A percentile compares a stretch with the other conserved stretches of the same genome.
phyloP scores from a whole-genome alignment of 2,888 invertebrate species.

The Phasia obesa region DNA sequence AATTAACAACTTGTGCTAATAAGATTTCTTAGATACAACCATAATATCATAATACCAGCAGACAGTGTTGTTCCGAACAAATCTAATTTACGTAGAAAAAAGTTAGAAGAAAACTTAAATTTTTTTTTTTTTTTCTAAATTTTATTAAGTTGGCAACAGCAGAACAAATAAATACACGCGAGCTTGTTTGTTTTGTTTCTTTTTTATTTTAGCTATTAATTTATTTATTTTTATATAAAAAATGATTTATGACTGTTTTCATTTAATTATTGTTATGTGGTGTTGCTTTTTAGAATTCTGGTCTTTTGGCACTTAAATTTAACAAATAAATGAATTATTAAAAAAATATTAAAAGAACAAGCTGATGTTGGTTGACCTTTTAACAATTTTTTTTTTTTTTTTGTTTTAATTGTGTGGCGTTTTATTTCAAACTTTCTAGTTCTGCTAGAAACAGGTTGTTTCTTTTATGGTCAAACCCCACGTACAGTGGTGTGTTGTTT shows the following conservation, averaged over 20 bases:
- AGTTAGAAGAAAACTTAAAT: conserved; percentile 21
- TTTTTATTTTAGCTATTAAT: conserved; percentile 16
- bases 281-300: conserved; percentile 21
- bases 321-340: conserved; percentile 31
- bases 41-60: neutral
- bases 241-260: conserved; percentile 64
- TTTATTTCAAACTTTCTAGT: conserved; percentile 45
- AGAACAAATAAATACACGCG: conserved; percentile 20
- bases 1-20: conserved; percentile 65
- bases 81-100: neutral
- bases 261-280: conserved; percentile 57
- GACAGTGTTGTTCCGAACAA: conserved; percentile 2
- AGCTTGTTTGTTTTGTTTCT: neutral
- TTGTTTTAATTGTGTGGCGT: neutral
- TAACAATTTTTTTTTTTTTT: conserved; percentile 22
- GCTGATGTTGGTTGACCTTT: conserved; percentile 57
- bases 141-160: conserved; percentile 60
- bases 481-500: conserved; percentile 19
- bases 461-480: conserved; percentile 33
- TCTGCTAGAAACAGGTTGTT: conserved; percentile 49
- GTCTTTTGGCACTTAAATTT: conserved; percentile 33
- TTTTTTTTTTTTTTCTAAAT: neutral
- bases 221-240: conserved; percentile 36
- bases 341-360: conserved; percentile 31
- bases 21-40: conserved; percentile 38